phyloP scores from a whole-genome alignment of 2,797 vertebrate genomes.

The Myotis myotis region DNA sequence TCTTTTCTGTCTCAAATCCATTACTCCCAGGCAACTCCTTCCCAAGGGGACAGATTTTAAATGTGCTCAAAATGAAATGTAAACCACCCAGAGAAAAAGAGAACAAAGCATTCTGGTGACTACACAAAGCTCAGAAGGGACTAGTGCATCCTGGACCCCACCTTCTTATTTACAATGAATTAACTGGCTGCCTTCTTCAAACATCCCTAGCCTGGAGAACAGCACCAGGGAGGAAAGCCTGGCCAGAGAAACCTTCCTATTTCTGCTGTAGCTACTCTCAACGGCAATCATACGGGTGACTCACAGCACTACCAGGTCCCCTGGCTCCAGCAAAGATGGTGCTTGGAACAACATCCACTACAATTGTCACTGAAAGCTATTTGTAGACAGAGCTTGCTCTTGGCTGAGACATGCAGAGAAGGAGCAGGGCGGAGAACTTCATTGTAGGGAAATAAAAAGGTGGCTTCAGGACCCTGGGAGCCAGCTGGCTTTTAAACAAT shows the following conservation, averaged over 20 bases:
- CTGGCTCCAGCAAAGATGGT: slow-evolving; percentile 27
- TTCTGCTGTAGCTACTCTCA: not conserved
- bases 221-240: slow-evolving; percentile 45
- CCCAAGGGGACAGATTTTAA: not conserved
- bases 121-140: not conserved
- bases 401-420: slow-evolving; percentile 57
- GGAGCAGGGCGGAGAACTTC: not conserved
- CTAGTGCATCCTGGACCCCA: not conserved
- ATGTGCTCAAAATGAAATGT: not conserved
- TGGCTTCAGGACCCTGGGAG: not conserved
- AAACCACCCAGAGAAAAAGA: not conserved
- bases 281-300: slow-evolving; percentile 58
- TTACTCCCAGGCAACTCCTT: not conserved
- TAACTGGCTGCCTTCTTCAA: slow-evolving; percentile 42
- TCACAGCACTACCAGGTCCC: not conserved
- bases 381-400: slow-evolving; percentile 66
- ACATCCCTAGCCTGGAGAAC: not conserved
- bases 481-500: slow-evolving; percentile 73
- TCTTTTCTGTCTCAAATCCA: not conserved
- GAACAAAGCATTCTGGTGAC: not conserved
- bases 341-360: slow-evolving; percentile 42
- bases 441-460: slow-evolving; percentile 66
- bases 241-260: not conserved
- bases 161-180: slow-evolving; percentile 49
- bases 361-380: slow-evolving; percentile 38